Conservation (phyloP, 2,113 vertebrate species). For the Aegithalos caudatus region DNA sequence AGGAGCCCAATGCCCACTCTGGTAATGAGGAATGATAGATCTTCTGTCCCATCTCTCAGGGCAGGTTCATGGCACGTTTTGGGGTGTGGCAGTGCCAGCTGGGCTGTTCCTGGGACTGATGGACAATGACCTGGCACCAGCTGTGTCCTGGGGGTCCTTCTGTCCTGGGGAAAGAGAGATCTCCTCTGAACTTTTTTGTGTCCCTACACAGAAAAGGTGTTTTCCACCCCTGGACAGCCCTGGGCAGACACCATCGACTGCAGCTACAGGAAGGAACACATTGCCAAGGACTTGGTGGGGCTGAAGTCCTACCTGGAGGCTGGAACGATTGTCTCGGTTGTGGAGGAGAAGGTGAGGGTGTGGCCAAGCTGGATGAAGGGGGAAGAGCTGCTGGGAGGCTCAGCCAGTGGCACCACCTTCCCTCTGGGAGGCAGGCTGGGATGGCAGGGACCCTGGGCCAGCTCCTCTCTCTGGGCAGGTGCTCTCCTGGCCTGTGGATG, state of each 20-base stretch:
- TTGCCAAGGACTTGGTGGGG: constrained; percentile 59
- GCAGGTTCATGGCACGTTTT: neutral
- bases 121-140: neutral
- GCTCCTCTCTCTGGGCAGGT: constrained; percentile 34
- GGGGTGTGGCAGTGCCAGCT: neutral
- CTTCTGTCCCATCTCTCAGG: neutral
- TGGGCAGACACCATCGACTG: constrained; percentile 76
- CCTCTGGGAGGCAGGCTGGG: neutral
- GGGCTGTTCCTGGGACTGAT: neutral
- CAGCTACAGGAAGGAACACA: constrained; percentile 65
- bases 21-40: neutral
- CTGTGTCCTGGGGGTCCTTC: accelerated
- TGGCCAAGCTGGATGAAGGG: neutral
- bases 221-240: constrained; percentile 55
- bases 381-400: neutral
- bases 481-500: constrained; percentile 67
- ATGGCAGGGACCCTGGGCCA: neutral
- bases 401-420: neutral
- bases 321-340: constrained; percentile 71
- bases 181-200: neutral
- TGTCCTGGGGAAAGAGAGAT: neutral
- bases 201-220: neutral
- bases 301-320: constrained; percentile 79
- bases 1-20: neutral
- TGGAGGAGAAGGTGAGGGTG: constrained; percentile 83